Evolutionary conservation across 2,888 invertebrate species (phyloP), one percentile per base, ranked within the genome.

Genomic region (Temnothorax rugatulus): DNA sequence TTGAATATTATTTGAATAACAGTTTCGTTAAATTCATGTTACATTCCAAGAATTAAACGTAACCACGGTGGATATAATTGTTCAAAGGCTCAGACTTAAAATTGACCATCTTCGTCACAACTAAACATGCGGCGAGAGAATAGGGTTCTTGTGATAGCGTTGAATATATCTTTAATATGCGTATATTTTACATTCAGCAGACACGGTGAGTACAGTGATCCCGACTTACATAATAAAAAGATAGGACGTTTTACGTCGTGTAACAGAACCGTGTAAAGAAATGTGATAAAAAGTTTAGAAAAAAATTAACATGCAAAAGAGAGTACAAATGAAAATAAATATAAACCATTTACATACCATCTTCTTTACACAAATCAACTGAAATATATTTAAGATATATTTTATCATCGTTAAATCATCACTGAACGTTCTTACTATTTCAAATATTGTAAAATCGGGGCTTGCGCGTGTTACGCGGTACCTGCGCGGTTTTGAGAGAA

Each of bases 281-380:
- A 86, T 61, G 91, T 89, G 88, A 84, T 83, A 61, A 59, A 86
- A 87, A 87, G 88, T 85, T 77, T 15, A 54, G 83, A 87, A 91
- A 66, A 85, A 92, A 92, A 90, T 88, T 91, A 91, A 91, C 93
- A 93, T 93, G 93, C 93, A 93, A 90, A 90, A 91, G 87, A 92
- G 89, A 90, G 74, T 74, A 84, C 91, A 88, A 89, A 91, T 91
- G 87, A 88, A 91, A 93, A 92, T 89, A 91, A 93, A 93, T 93
- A 91, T 91, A 91, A 93, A 92, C 91, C 91, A 93, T 93, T 90
- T 93, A 93, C 93, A 93, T 93, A 93, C 93, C 93, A 93, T 93
- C 93, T 93, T 93, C 93, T 93, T 93, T 93, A 93, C 93, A 93
- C 93, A 93, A 93, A 93, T 93, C 93, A 93, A 93, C 93, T 93